Evolutionary conservation across 2,797 vertebrate species (phyloP).

Genomic region (Neosalanx taihuensis): DNA sequence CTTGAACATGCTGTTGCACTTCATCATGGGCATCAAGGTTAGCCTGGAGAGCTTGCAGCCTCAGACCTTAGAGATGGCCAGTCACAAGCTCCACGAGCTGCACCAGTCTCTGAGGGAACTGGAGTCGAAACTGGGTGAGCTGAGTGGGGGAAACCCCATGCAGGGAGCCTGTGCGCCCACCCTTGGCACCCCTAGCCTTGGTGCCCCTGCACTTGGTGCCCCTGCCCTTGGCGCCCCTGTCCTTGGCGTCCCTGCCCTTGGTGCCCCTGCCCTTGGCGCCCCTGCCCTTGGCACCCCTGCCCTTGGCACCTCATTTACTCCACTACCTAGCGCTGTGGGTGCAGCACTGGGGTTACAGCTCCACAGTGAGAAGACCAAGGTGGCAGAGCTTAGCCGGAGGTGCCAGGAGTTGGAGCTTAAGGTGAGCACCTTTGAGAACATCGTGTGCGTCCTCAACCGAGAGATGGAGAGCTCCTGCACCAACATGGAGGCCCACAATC

Average conservation of each 20-base stretch:
- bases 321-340: conserved; percentile 65
- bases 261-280: conserved; percentile 27
- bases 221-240: conserved; percentile 25
- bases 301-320: conserved; percentile 69
- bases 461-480: conserved; percentile 87
- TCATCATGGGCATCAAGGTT: conserved; percentile 83
- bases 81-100: conserved; percentile 76
- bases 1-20: conserved; percentile 85
- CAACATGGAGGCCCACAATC: conserved; percentile 85
- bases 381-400: conserved; percentile 75
- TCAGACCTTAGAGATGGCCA: conserved; percentile 75
- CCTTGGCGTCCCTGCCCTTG: neutral
- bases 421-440: conserved; percentile 91
- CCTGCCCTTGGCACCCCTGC: conserved; percentile 32
- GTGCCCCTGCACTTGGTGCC: conserved; percentile 27
- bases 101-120: conserved; percentile 77
- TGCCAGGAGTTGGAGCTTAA: conserved; percentile 88
- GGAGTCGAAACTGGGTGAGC: conserved; percentile 76
- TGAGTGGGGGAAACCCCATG: conserved; percentile 59
- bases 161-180: conserved; percentile 65
- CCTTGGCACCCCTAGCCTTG: conserved; percentile 40
- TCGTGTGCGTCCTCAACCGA: conserved; percentile 92
- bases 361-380: conserved; percentile 74
- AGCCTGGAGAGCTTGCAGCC: conserved; percentile 81
- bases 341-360: conserved; percentile 74